These are phyloP conservation scores for Temnothorax unifasciatus DNA, from an alignment of 2,888 invertebrate species.

Conservation along the genomic window DNA sequence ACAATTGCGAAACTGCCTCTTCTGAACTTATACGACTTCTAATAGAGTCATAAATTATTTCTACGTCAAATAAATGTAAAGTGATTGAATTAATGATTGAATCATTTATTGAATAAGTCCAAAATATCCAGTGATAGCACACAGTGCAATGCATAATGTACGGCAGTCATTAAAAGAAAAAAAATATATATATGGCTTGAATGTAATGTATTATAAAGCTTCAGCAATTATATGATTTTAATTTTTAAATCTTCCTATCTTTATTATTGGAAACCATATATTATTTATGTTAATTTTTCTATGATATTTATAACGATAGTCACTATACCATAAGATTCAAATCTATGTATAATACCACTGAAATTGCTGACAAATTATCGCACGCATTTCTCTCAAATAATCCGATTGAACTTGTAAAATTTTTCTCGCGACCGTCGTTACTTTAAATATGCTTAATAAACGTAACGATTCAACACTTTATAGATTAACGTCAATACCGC, in stretches of 20 bases:
- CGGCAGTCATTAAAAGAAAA: not conserved
- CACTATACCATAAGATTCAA: not conserved
- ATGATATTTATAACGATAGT: not conserved
- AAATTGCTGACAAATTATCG: not conserved
- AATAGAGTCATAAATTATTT: not conserved
- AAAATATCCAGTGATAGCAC: not conserved
- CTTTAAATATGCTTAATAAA: slow-evolving; percentile 12
- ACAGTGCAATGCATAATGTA: not conserved
- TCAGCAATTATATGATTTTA: not conserved
- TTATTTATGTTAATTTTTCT: not conserved
- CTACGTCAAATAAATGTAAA: not conserved
- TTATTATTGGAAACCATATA: not conserved
- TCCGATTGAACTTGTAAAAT: not conserved
- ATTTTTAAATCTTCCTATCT: not conserved
- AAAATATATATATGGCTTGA: not conserved
- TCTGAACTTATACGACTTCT: not conserved
- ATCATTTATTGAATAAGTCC: not conserved
- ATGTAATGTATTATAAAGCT: not conserved
- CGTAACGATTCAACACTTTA: not conserved
- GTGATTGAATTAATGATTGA: not conserved
- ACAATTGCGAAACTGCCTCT: not conserved
- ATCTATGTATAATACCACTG: not conserved
- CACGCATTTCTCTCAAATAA: not conserved
- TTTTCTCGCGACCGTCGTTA: not conserved
- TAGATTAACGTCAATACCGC: slow-evolving; percentile 15